Base-by-base conservation (phyloP, 2,888 invertebrate species). In the Abrostola tripartita region DNA sequence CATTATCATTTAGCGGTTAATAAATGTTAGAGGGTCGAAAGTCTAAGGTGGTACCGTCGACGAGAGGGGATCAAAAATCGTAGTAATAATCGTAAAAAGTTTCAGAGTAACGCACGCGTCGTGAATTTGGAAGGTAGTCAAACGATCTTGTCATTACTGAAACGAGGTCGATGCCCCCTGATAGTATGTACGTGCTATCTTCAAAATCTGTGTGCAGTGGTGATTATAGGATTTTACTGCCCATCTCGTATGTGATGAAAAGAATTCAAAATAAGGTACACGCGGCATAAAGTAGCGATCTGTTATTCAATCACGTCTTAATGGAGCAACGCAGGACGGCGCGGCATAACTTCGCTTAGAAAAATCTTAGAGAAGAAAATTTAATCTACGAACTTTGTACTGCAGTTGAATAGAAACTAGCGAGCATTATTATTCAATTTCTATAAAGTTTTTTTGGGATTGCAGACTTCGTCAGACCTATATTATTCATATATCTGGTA, bases 81-180 rank as follows among this genome's bases (percentile, higher is more conserved):
- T 88, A 86, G 90, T 85, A 89, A 91, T 92, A 92, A 92, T 89
- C 92, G 90, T 92, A 92, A 92, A 92, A 92, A 91, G 90, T 92
- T 92, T 88, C 81, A 81, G 87, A 89, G 89, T 90, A 86, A 90
- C 88, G 89, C 85, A 90, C 92, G 91, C 89, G 88, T 79, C 77
- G 82, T 85, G 92, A 92, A 92, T 92, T 90, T 83, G 83, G 85
- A 88, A 91, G 86, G 86, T 84, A 85, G 85, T 85, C 82, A 84
- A 89, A 88, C 86, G 88, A 86, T 89, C 83, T 79, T 76, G 87
- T 86, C 88, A 85, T 88, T 90, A 89, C 85, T 79, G 79, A 66
- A 84, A 84, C 76, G 85, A 83, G 86, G 83, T 79, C 82, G 74
- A 78, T 78, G 83, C 70, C 79, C 81, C 72, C 64, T 57, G 76